A percentile compares a stretch with the other conserved stretches of the same genome.
These are phyloP conservation scores for Luffia ferchaultella DNA, from an alignment of 2,888 invertebrate species.

Conservation along the genomic window DNA sequence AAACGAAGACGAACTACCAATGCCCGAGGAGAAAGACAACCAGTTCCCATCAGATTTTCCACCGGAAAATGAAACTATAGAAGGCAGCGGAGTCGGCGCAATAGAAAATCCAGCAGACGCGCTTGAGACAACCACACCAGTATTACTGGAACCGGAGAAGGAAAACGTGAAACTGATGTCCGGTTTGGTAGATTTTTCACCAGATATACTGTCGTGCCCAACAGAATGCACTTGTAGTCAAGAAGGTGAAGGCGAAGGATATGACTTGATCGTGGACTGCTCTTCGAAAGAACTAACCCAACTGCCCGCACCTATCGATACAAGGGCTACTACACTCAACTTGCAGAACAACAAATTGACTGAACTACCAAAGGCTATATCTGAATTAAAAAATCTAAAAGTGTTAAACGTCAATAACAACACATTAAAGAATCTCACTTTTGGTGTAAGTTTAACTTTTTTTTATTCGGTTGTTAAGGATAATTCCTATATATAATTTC, in stretches of 20 bases:
- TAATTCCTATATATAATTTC: no score
- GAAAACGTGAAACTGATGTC: slow-evolving; percentile 29
- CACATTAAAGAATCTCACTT: slow-evolving; percentile 36
- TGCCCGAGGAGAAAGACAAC: slow-evolving; percentile 46
- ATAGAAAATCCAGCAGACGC: slow-evolving; percentile 25
- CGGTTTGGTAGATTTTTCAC: slow-evolving; percentile 13
- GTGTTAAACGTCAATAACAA: slow-evolving; percentile 42
- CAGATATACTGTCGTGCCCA: slow-evolving; percentile 27
- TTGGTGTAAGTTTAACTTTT: slow-evolving; percentile 41
- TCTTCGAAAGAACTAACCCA: slow-evolving; percentile 50
- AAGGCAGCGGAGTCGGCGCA: slow-evolving; percentile 36
- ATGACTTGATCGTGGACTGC: slow-evolving; percentile 49
- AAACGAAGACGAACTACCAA: slow-evolving; percentile 36
- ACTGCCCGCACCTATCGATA: slow-evolving; percentile 46
- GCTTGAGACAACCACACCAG: slow-evolving; percentile 19
- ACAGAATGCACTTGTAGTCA: slow-evolving; percentile 39
- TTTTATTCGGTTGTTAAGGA: no score
- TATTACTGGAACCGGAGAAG: slow-evolving; percentile 23
- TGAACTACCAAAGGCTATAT: slow-evolving; percentile 42
- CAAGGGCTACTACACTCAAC: slow-evolving; percentile 39
- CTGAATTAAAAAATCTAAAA: slow-evolving; percentile 37
- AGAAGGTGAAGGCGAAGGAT: slow-evolving; percentile 28
- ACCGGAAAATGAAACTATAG: slow-evolving; percentile 27
- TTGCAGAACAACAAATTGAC: slow-evolving; percentile 49
- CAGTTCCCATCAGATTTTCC: slow-evolving; percentile 45